Evolutionary conservation across 2,797 vertebrate genomes (phyloP), one percentile per base, ranked within the genome.

Genomic region (Pseudochirops corinnae): DNA sequence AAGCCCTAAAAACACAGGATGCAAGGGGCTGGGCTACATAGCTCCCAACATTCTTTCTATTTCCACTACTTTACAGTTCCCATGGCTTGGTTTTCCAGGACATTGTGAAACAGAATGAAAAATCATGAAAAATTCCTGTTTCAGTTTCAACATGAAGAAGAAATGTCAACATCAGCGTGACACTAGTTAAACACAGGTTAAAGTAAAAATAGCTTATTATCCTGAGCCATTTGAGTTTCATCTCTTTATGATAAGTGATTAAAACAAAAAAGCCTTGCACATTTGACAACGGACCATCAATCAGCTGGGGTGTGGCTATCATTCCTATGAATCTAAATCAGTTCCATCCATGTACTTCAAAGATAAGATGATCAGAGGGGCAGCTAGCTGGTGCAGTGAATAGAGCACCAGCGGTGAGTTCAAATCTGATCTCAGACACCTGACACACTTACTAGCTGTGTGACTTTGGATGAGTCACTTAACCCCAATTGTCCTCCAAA

Each of bases 171-270:
- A 5, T 92, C n/a, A 28, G 56, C 58, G 62, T 0, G 93, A 13
- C 4, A 87, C 26, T 92, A 53, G 29, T 18, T 87, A 67, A 95
- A 95, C 96, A 93, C 93, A n/a, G 94, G 95, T 33, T 91, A 82
- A 46, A 46, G 21, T 26, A 82, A 82, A 74, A 74, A 74, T 21
- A 39, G n/a, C n/a, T 67, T n/a, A n/a, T 18, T 18, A 67, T 6
- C 33, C n/a, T 14, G 5, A 67, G 33, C 3, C 18, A 92, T 96
- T 97, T 55, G 92, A 90, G 90, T 56, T 4, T 87, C 28, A 93
- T 93, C 7, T 92, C 57, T 33, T 94, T 90, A 92, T 90, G 94
- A 52, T 90, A 94, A 95, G 92, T 62, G 12, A 92, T 91, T 91
- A 96, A 95, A 92, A 91, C 92, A 28, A 92, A 91, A n/a, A 67